phyloP scores from a whole-genome alignment of 2,888 invertebrate species.

The Gortyna flavago region DNA sequence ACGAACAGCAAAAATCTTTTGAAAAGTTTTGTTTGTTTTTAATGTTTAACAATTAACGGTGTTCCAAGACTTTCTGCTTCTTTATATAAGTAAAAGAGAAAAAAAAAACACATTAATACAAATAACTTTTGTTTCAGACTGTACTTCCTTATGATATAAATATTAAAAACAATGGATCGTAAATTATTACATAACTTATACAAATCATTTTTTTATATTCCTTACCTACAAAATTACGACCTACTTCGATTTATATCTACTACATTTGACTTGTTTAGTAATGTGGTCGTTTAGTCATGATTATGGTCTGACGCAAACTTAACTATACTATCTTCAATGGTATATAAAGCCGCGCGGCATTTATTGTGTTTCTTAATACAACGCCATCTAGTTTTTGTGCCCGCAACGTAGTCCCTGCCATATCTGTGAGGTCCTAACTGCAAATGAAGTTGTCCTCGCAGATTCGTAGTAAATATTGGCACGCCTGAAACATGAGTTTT shows the following conservation, averaged over 20 bases:
- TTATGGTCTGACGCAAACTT: constrained; percentile 56
- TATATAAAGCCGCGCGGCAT: constrained; percentile 67
- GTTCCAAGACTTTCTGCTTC: neutral
- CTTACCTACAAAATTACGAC: neutral
- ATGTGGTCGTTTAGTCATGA: constrained; percentile 16
- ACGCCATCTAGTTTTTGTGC: constrained; percentile 71
- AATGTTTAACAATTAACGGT: neutral
- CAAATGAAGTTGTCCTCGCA: constrained; percentile 47
- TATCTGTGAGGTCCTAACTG: constrained; percentile 52
- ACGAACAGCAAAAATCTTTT: neutral
- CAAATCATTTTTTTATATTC: neutral
- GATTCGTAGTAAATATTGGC: constrained; percentile 19
- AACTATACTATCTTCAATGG: constrained; percentile 60
- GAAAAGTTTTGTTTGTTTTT: neutral
- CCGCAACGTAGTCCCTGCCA: constrained; percentile 57
- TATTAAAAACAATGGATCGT: neutral
- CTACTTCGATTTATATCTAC: too few species aligned
- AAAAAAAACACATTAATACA: neutral
- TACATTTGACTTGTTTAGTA: neutral
- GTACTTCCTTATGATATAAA: neutral
- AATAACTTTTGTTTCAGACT: neutral
- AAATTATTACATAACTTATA: neutral
- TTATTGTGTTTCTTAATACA: constrained; percentile 66
- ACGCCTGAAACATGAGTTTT: constrained; percentile 20
- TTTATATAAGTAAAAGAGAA: neutral